Percentiles rank a stretch among this genome's conserved stretches.
Conservation (phyloP, 2,797 vertebrate genomes). For the Okamejei kenojei region DNA sequence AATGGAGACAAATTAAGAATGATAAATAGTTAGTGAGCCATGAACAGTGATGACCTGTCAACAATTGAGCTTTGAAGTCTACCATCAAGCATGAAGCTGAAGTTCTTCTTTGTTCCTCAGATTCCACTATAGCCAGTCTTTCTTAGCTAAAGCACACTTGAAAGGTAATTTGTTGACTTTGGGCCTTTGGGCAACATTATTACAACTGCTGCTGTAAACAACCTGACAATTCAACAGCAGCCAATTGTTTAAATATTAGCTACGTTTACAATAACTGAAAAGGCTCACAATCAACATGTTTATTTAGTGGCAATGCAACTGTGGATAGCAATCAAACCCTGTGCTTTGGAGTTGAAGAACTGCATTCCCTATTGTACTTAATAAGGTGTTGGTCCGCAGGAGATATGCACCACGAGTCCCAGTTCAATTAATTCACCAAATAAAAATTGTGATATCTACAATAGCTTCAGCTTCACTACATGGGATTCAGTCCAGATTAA, state of each 20-base stretch:
- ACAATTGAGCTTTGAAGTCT: neutral
- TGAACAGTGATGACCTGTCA: too few relatives aligned
- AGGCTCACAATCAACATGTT: neutral
- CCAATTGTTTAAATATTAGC: constrained; percentile 19
- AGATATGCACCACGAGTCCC: neutral
- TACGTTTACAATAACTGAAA: neutral
- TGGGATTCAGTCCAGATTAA: neutral
- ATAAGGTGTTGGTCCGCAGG: neutral
- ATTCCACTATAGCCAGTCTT: neutral
- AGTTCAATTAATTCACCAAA: neutral
- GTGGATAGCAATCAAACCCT: neutral
- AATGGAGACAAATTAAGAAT: neutral
- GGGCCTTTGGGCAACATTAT: neutral
- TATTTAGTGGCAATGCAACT: neutral
- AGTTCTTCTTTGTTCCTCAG: neutral
- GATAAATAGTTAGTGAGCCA: neutral
- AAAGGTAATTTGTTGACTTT: neutral
- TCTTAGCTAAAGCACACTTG: too few relatives aligned
- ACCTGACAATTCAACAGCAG: constrained; percentile 28
- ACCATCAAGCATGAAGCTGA: neutral
- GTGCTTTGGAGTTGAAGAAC: neutral
- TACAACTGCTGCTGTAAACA: neutral
- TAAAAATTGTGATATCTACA: neutral
- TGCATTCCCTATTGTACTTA: neutral
- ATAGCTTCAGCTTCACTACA: neutral